Evolutionary conservation across 2,888 invertebrate genomes (phyloP).

Genomic region (Nemoura dubitans): DNA sequence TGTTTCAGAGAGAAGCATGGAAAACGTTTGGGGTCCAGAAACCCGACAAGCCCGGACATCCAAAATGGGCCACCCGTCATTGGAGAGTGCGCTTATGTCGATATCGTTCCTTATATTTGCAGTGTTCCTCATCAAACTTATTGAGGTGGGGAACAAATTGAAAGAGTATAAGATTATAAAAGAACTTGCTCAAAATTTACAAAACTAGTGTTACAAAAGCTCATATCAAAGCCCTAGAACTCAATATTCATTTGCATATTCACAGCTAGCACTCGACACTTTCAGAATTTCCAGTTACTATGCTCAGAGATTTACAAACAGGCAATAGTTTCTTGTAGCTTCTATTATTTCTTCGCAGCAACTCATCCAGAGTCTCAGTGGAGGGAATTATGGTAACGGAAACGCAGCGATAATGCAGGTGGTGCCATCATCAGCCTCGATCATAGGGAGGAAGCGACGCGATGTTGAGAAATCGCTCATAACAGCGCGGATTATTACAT

Average conservation of each 20-base stretch:
- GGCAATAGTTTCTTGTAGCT: not conserved
- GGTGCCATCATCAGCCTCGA: constrained; percentile 5
- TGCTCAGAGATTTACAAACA: too few relatives aligned
- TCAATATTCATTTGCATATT: too few relatives aligned
- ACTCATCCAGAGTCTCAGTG: constrained; percentile 41
- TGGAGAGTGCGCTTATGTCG: constrained; percentile 82
- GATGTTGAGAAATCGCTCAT: not conserved
- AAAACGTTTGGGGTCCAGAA: constrained; percentile 43
- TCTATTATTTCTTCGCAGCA: constrained; percentile 32
- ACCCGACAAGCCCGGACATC: constrained; percentile 45
- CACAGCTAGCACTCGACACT: too few relatives aligned
- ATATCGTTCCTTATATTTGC: constrained; percentile 87
- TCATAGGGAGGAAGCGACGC: not conserved
- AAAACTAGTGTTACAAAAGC: too few relatives aligned
- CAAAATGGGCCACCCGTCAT: constrained; percentile 76
- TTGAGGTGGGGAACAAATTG: constrained; percentile 70
- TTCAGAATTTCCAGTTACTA: too few relatives aligned
- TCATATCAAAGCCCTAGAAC: too few relatives aligned
- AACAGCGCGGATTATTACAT: constrained; percentile 33
- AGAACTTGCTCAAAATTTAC: too few relatives aligned
- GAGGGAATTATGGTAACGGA: constrained; percentile 9
- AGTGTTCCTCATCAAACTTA: constrained; percentile 83
- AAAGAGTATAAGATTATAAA: not conserved
- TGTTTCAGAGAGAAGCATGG: constrained; percentile 54
- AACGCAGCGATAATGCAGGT: constrained; percentile 13